A percentile compares a stretch with the other conserved stretches of the same genome.
These are phyloP conservation scores for Thripadectes ignobilis DNA, from an alignment of 2,797 vertebrate species.

Conservation along the genomic window DNA sequence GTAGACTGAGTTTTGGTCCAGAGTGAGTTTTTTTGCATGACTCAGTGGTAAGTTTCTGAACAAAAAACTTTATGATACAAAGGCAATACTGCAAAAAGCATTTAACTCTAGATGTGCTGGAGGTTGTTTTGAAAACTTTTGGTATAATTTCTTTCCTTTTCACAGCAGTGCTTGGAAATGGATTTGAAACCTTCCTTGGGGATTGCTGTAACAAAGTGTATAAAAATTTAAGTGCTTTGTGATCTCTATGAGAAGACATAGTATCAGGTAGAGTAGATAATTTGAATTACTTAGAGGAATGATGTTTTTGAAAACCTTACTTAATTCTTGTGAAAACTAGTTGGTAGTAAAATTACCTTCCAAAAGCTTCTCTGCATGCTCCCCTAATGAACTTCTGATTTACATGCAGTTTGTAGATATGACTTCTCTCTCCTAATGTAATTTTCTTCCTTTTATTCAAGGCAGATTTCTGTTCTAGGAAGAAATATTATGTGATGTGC, in stretches of 20 bases:
- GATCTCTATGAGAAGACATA: slow-evolving; percentile 29
- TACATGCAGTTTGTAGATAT: background rate
- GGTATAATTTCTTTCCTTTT: background rate
- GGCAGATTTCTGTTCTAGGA: background rate
- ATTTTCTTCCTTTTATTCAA: slow-evolving; percentile 29
- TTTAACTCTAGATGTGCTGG: slow-evolving; percentile 37
- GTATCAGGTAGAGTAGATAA: slow-evolving; percentile 41
- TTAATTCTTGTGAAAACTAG: slow-evolving; percentile 17
- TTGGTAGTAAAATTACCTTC: slow-evolving; percentile 42
- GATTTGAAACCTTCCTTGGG: slow-evolving; percentile 17
- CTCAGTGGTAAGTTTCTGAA: background rate
- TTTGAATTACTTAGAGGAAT: slow-evolving; percentile 55
- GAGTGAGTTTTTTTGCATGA: background rate
- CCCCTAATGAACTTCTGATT: slow-evolving; percentile 29
- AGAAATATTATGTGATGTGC: background rate
- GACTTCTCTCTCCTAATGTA: background rate
- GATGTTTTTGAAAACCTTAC: slow-evolving; percentile 35
- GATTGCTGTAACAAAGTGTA: slow-evolving; percentile 11
- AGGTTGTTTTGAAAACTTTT: background rate
- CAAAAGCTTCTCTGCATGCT: background rate
- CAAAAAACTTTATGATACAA: background rate
- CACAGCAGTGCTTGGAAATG: background rate
- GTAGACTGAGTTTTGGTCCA: background rate
- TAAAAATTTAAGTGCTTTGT: slow-evolving; percentile 54
- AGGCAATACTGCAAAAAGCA: background rate